Evolutionary conservation across 2,888 invertebrate species (phyloP), one percentile per base, ranked within the genome.

Genomic region (Lordiphosa fenestrarum): DNA sequence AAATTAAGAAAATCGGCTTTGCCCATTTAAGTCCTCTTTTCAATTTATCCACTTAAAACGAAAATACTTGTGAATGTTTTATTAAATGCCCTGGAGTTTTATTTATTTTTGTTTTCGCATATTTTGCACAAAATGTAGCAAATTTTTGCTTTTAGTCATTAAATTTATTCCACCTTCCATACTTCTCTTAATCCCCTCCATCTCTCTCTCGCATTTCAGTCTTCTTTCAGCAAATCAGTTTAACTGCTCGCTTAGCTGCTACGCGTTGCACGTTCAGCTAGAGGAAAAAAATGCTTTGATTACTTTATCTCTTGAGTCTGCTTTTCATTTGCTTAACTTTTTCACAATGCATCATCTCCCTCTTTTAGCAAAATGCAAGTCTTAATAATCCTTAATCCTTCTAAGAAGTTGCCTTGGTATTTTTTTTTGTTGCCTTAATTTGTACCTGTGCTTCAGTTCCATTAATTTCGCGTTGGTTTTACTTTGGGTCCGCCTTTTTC

Each of bases 241-340:
- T 47, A 42, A 46, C 41, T 57, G 54, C 25, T 55, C 69, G 13
- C 46, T 69, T 66, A 60, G 58, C 60, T 61, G 47, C 49, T 39
- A 13, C 19, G 36, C 19, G 36, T 25, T 36, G 56, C 58, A 52
- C 55, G 48, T 47, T 40, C 30, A 13, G 15, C 30, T 2, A 6
- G 15, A 13, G 38, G 15, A 15, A 23, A 66, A 64, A 62, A 67
- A 46, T 35, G 50, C 68, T 36, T 64, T 71, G 78, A 75, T 71
- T 77, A 64, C 66, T 62, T 70, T 66, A 57, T 54, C 59, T 58
- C 35, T 33, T 53, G 63, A 63, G 64, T 61, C 13, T 62, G 64
- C 69, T 61, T 65, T 69, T 55, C 71, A 69, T 72, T 73, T 74
- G 58, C 69, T 44, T 53, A 49, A 54, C 51, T 53, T 53, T 59